Base-by-base conservation (phyloP, 2,113 vertebrate species). In the Poeciliopsis retropinna region DNA sequence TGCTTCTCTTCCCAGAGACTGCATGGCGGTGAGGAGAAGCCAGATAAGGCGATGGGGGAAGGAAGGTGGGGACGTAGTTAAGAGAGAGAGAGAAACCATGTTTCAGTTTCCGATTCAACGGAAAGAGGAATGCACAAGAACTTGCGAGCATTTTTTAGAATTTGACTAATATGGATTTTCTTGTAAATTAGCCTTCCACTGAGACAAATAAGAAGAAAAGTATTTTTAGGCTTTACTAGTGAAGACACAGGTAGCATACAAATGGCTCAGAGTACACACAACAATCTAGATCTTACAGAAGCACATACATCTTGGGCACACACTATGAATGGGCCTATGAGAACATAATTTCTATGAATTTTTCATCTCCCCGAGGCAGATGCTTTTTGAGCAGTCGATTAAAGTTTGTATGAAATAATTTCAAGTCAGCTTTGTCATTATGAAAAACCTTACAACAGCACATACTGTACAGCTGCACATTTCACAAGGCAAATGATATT, bases 1-100 rank as follows among this genome's bases (percentile, higher is more conserved):
- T 2, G 86, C 93, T 95, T 97, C 92, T 97, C 96, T 87, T 97
- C 96, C 76, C 60, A 41, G 87, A 99, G 88, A 81, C 94, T 95
- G 82, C 69, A 74, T 28, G 64, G 7, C 15, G 30, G 78, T 28
- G 70, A 82, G 64, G 70, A 65, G 25, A 73, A 68, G 73, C 64
- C 22, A 60, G 34, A 10, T 51, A 9, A 30, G 57, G 29, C 29
- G 51, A 41, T 41, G 28, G 47, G 29, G 39, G 68, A 63, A 68
- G 32, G 66, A 65, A 66, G 27, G 29, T 70, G 72, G 65, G 67
- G 2, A 66, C 10, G 34, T 64, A 61, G 31, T 70, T 14, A 66
- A 19, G 28, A 72, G 15, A 19, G 30, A 75, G 19, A 37, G 68
- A 73, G 60, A 81, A 17, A n/a, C 44, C 30, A 30, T 10, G 62